These are phyloP conservation scores for Syngnathoides biaculeatus DNA, from an alignment of 2,113 vertebrate genomes.

Conservation along the genomic window DNA sequence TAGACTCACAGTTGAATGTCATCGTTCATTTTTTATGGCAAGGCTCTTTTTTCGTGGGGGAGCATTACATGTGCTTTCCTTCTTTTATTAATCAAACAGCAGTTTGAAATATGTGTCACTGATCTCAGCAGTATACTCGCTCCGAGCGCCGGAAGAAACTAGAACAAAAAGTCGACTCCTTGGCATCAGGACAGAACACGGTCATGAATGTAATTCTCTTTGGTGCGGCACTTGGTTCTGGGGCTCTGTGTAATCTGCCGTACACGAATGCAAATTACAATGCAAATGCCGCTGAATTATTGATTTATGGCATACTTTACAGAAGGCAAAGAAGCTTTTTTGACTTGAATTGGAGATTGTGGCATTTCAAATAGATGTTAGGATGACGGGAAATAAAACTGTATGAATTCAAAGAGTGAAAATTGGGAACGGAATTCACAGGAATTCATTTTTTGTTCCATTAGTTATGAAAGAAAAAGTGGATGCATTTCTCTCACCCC, in stretches of 20 bases:
- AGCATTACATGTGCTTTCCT: constrained; percentile 66
- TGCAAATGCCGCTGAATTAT: constrained; percentile 72
- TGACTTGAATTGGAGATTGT: constrained; percentile 55
- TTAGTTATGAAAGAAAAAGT: neutral
- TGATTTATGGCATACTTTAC: constrained; percentile 53
- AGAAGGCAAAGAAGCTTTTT: constrained; percentile 42
- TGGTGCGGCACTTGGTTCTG: constrained; percentile 59
- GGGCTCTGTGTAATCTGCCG: constrained; percentile 57
- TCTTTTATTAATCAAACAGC: constrained; percentile 77
- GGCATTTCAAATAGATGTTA: constrained; percentile 41
- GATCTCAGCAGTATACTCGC: constrained; percentile 64
- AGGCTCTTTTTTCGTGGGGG: constrained; percentile 45
- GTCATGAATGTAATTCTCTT: constrained; percentile 62
- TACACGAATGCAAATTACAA: constrained; percentile 68
- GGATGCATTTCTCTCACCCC: neutral
- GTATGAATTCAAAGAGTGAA: constrained; percentile 19
- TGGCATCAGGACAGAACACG: constrained; percentile 58
- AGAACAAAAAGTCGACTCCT: constrained; percentile 63
- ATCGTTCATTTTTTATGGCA: constrained; percentile 72
- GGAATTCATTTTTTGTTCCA: neutral
- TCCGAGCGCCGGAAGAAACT: constrained; percentile 56
- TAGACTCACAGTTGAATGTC: constrained; percentile 64
- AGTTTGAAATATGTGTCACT: constrained; percentile 69
- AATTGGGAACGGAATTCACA: neutral
- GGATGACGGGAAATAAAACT: constrained; percentile 30